phyloP scores from a whole-genome alignment of 2,797 vertebrate genomes.

The Vireo griseus region DNA sequence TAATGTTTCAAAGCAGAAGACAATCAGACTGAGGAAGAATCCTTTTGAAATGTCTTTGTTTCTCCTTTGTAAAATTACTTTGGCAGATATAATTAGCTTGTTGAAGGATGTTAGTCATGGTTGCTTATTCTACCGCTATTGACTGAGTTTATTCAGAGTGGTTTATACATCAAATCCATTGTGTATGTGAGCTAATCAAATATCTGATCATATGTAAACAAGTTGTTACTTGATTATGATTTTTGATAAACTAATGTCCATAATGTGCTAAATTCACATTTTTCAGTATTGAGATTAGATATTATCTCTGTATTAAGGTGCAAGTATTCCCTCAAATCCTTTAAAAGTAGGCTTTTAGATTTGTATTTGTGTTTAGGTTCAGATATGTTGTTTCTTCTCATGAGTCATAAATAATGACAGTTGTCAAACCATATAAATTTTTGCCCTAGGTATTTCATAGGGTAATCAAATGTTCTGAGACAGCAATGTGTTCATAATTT shows the following conservation, averaged over 20 bases:
- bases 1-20: background rate
- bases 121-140: background rate
- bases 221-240: background rate
- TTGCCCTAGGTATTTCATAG: background rate
- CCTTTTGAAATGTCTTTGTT: background rate
- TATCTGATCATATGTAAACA: background rate
- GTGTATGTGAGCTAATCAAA: background rate
- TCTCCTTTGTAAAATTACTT: background rate
- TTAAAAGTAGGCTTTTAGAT: background rate
- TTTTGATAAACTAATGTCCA: background rate
- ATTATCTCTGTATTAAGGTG: background rate
- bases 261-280: background rate
- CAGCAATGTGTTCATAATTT: background rate
- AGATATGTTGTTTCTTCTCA: background rate
- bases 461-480: background rate
- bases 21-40: background rate
- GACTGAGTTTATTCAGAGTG: background rate
- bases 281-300: background rate
- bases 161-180: background rate
- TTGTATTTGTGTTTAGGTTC: background rate
- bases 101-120: background rate
- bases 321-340: background rate
- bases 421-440: background rate
- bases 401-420: background rate
- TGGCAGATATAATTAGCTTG: background rate